Evolutionary conservation across 2,888 invertebrate genomes (phyloP).

Genomic region (Drosophila rellima): DNA sequence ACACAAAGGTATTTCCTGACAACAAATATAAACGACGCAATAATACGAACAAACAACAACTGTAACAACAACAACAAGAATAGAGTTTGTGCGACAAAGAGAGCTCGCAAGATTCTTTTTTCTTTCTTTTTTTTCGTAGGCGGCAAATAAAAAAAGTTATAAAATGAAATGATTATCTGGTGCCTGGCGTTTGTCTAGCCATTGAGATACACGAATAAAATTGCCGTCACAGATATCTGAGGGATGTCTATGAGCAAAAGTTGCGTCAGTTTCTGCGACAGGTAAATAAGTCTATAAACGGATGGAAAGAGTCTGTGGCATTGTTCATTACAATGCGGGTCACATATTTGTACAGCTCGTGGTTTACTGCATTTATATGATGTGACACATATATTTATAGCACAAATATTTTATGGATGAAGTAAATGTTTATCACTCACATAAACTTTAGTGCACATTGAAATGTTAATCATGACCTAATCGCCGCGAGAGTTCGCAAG

Average conservation of each 20-base stretch:
- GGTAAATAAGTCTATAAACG: slow-evolving; percentile 70
- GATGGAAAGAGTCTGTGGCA: slow-evolving; percentile 31
- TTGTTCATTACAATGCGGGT: slow-evolving; percentile 65
- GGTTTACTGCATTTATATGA: slow-evolving; percentile 68
- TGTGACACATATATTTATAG: slow-evolving; percentile 48
- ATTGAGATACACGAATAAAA: slow-evolving; percentile 42
- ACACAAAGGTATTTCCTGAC: slow-evolving; percentile 78
- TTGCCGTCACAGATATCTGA: slow-evolving; percentile 13
- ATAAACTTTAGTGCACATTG: slow-evolving; percentile 47
- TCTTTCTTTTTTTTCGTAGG: slow-evolving; percentile 12
- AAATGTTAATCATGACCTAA: slow-evolving; percentile 48
- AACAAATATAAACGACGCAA: slow-evolving; percentile 76
- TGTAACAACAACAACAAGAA: slow-evolving; percentile 31
- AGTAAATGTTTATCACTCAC: slow-evolving; percentile 52
- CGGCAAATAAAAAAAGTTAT: slow-evolving; percentile 72
- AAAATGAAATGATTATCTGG: slow-evolving; percentile 80
- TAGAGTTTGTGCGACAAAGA: slow-evolving; percentile 47
- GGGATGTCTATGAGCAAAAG: slow-evolving; percentile 38
- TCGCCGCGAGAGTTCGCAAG: slow-evolving; percentile 21
- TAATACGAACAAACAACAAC: slow-evolving; percentile 57
- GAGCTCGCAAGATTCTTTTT: slow-evolving; percentile 40
- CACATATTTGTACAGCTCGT: slow-evolving; percentile 67
- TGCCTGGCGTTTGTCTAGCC: slow-evolving; percentile 72
- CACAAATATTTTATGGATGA: slow-evolving; percentile 26
- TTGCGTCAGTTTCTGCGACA: slow-evolving; percentile 37